Evolutionary conservation across 2,888 invertebrate genomes (phyloP).

Genomic region (Sisyra terminalis): DNA sequence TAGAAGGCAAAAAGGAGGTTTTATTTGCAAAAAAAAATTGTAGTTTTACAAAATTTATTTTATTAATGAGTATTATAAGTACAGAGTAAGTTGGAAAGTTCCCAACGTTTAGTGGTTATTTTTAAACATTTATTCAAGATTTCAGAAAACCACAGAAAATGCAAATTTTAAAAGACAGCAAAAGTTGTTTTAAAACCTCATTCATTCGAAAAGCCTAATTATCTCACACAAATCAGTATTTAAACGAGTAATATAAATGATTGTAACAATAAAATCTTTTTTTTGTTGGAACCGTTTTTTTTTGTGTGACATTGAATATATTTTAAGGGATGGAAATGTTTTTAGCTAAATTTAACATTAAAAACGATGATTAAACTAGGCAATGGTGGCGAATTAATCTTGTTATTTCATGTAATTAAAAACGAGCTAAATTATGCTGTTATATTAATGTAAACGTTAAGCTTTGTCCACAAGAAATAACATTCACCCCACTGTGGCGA

Average conservation of each 20-base stretch:
- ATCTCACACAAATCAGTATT: too few relatives aligned
- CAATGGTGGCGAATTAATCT: not conserved
- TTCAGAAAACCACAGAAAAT: too few relatives aligned
- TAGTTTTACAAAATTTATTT: too few relatives aligned
- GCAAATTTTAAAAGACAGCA: too few relatives aligned
- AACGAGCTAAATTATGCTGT: not conserved
- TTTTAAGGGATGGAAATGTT: not conserved
- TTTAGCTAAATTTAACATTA: not conserved
- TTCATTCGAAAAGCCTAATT: too few relatives aligned
- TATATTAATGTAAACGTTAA: not conserved
- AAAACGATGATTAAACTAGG: not conserved
- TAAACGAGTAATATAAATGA: not conserved
- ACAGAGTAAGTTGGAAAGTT: too few relatives aligned
- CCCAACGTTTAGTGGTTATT: too few relatives aligned
- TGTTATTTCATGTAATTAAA: not conserved
- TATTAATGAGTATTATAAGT: too few relatives aligned
- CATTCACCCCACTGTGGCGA: not conserved
- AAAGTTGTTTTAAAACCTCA: too few relatives aligned
- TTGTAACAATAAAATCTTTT: not conserved
- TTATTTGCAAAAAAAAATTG: too few relatives aligned
- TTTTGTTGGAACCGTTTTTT: not conserved
- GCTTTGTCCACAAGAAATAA: not conserved
- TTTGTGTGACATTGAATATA: not conserved
- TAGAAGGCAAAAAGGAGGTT: too few relatives aligned
- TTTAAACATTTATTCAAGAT: too few relatives aligned